These are phyloP conservation scores for Eristalinus sepulchralis DNA, from an alignment of 2,888 invertebrate genomes.

Conservation along the genomic window DNA sequence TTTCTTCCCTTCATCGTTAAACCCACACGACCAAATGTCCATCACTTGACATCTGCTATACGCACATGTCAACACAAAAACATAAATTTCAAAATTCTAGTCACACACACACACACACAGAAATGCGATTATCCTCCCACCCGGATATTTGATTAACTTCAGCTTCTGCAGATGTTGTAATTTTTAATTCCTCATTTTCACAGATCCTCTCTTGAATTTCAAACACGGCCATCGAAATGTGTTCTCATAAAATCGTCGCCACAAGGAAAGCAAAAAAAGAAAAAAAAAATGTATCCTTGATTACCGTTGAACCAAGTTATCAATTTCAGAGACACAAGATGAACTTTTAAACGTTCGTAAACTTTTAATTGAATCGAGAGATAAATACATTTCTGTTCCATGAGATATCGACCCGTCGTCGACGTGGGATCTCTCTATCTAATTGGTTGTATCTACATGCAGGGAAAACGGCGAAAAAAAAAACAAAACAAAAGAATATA, in stretches of 20 bases:
- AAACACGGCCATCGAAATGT: background rate
- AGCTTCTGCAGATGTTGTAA: background rate
- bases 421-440: background rate
- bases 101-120: background rate
- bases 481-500: background rate
- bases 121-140: background rate
- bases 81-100: background rate
- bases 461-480: background rate
- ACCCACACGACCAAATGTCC: background rate
- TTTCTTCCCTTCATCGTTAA: no score
- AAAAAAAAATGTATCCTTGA: background rate
- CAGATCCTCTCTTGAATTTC: background rate
- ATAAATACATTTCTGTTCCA: background rate
- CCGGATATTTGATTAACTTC: background rate
- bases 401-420: background rate
- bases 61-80: background rate
- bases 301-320: conserved; percentile 23
- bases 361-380: conserved; percentile 55
- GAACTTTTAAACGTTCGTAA: conserved; percentile 25
- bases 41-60: background rate
- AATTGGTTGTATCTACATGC: background rate
- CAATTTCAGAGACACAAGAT: conserved; percentile 17
- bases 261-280: background rate
- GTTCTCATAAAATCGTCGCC: background rate
- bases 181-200: background rate